phyloP scores from a whole-genome alignment of 2,113 vertebrate species.

The Hydropotes inermis region DNA sequence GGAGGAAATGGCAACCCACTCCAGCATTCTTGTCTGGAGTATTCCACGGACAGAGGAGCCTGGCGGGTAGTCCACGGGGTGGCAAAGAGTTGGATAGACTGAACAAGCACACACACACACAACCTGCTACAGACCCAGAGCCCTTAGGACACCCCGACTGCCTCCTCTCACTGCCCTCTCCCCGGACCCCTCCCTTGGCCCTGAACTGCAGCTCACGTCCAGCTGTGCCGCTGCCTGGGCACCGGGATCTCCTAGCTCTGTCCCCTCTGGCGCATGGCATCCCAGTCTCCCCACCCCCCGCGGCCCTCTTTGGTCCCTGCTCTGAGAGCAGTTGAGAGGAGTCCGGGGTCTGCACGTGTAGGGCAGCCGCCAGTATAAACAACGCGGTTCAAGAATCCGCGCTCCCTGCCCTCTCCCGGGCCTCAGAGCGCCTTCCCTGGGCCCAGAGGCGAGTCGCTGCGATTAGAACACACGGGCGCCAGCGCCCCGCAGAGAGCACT shows the following conservation, averaged over 20 bases:
- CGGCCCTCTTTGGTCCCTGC: background rate
- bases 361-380: background rate
- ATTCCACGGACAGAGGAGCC: background rate
- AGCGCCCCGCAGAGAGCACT: background rate
- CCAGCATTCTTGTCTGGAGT: background rate
- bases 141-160: background rate
- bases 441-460: background rate
- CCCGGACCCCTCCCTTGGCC: background rate
- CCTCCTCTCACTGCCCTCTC: background rate
- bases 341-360: background rate
- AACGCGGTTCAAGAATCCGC: background rate
- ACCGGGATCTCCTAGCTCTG: background rate
- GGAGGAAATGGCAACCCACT: background rate
- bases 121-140: background rate
- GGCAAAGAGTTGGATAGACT: background rate
- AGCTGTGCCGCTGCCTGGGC: background rate
- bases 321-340: background rate
- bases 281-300: background rate
- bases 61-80: background rate
- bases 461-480: background rate
- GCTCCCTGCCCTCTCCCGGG: background rate
- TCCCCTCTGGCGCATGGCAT: background rate
- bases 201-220: background rate
- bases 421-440: background rate
- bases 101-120: background rate